These are phyloP conservation scores for Phortica variegata DNA, from an alignment of 1,140 invertebrate species.

Conservation along the genomic window DNA sequence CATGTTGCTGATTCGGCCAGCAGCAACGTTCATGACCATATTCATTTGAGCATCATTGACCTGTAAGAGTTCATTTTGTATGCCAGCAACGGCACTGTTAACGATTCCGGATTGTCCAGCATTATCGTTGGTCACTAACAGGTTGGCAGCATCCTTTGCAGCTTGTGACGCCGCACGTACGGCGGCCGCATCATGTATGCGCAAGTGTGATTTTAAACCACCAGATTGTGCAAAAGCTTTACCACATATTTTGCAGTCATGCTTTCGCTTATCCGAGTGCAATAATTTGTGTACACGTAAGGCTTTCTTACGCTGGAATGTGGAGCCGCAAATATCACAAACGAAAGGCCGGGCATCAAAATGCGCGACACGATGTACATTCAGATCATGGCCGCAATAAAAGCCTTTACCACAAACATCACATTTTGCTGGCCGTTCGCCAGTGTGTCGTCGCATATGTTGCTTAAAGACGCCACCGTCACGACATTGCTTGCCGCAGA, in stretches of 20 bases:
- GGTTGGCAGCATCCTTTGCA: neutral
- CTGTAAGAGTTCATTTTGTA: neutral
- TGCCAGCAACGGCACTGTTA: neutral
- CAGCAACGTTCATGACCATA: too few species aligned
- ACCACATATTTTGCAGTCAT: conserved; percentile 61
- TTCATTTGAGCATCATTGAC: too few species aligned
- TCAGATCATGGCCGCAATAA: conserved; percentile 45
- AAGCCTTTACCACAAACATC: conserved; percentile 46
- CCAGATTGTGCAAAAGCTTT: conserved; percentile 63
- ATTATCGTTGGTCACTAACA: too few species aligned
- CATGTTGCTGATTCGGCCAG: too few species aligned
- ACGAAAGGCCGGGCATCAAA: conserved; percentile 59
- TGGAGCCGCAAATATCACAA: conserved; percentile 59
- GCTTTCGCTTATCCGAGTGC: conserved; percentile 61
- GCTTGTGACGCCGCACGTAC: conserved; percentile 10
- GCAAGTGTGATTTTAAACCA: conserved; percentile 61
- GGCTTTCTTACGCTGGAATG: conserved; percentile 47
- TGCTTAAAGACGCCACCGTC: conserved; percentile 62
- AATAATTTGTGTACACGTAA: conserved; percentile 46
- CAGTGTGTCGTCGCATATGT: conserved; percentile 70
- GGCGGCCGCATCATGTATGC: conserved; percentile 51
- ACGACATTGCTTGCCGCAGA: conserved; percentile 42
- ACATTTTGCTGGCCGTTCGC: conserved; percentile 77
- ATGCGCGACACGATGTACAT: conserved; percentile 57
- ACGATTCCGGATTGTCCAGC: too few species aligned